Evolutionary conservation across 2,113 vertebrate species (phyloP).

Genomic region (Chloroceryle aenea): DNA sequence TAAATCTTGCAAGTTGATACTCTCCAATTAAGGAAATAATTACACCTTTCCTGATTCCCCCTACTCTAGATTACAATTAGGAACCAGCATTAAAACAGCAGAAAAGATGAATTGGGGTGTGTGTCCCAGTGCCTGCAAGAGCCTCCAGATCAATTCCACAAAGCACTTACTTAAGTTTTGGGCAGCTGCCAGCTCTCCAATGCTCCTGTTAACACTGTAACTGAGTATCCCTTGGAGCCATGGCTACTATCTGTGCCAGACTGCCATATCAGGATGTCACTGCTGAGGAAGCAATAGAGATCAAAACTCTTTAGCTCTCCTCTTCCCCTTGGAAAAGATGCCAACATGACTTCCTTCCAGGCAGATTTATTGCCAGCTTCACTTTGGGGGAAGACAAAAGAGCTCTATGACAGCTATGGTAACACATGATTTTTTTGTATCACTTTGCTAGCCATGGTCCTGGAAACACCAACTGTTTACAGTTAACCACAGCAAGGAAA

Average conservation of each 20-base stretch:
- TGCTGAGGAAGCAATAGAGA: neutral
- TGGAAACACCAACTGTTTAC: neutral
- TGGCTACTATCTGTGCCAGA: conserved; percentile 6
- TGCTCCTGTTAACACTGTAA: neutral
- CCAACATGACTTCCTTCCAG: neutral
- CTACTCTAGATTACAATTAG: neutral
- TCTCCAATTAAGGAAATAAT: neutral
- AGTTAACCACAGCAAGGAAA: neutral
- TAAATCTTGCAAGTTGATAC: neutral
- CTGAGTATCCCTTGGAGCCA: neutral
- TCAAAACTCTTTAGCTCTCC: neutral
- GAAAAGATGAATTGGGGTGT: neutral
- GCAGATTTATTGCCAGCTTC: neutral
- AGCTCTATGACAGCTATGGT: neutral
- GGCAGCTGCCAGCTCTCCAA: conserved; percentile 1
- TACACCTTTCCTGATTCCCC: neutral
- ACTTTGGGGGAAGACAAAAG: neutral
- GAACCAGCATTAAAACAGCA: neutral
- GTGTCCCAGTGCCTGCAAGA: neutral
- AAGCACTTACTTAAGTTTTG: neutral
- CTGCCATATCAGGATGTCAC: neutral
- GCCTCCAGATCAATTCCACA: neutral
- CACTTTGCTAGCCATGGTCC: neutral
- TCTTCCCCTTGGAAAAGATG: neutral
- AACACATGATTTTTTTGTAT: neutral